A percentile compares a stretch with the other conserved stretches of the same genome.
Evolutionary conservation across 64 coral and sea anemone species (phyloP).

Genomic region (Platygyra sinensis): DNA sequence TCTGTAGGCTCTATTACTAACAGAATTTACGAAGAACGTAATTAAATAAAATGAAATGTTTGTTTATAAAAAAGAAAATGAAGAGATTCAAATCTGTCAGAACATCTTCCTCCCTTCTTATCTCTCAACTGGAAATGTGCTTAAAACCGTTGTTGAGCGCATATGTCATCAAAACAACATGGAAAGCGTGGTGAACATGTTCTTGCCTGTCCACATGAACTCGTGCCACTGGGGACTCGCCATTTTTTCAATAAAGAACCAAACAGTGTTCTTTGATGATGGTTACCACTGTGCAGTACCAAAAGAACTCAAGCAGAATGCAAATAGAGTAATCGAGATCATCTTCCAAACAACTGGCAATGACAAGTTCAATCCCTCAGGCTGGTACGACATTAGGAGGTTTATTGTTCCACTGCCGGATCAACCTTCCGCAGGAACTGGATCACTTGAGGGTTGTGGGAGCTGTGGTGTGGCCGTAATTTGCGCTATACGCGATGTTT

Average conservation of each 20-base stretch:
- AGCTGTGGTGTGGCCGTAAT: no score
- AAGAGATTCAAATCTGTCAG: not conserved
- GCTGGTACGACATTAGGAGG: not conserved
- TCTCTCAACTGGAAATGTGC: not conserved
- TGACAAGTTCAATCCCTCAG: not conserved
- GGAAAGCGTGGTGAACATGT: not conserved
- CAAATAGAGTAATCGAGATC: not conserved
- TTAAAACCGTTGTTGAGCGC: not conserved
- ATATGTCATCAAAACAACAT: not conserved
- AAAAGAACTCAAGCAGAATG: not conserved
- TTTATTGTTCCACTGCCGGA: not conserved
- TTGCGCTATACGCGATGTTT: no score
- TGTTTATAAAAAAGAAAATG: no score
- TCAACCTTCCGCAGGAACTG: no score
- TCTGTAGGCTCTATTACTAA: no score
- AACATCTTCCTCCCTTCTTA: not conserved
- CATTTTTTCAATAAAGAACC: not conserved
- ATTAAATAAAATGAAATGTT: no score
- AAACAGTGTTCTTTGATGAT: slow-evolving; percentile 29
- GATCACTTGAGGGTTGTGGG: no score
- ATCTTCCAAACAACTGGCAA: not conserved
- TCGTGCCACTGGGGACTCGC: slow-evolving; percentile 5
- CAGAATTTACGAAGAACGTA: no score
- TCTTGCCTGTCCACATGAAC: slow-evolving; percentile 27
- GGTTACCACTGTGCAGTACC: slow-evolving; percentile 12